Evolutionary conservation across 2,888 invertebrate species (phyloP), one percentile per base, ranked within the genome.

Genomic region (Leptura quadrifasciata): DNA sequence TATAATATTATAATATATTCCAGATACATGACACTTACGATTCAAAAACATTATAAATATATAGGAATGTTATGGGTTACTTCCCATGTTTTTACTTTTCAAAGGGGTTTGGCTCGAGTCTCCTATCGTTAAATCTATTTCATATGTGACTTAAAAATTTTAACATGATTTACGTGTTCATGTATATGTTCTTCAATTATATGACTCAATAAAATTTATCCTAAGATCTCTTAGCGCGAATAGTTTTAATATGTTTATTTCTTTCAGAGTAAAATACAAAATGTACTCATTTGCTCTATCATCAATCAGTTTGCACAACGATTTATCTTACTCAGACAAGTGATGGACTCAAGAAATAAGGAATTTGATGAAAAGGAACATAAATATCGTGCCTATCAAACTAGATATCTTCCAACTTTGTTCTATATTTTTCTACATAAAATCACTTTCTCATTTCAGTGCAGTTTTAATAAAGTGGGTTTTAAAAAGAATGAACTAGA

Each of bases 121-220:
- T 6, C 8, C 54, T n/a, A 6, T 57, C 55, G 57, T 57, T 24
- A 55, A 35, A 52, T 68, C 35, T 68, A 68, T 68, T 68, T 67
- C 17, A 9, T 15, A 17, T 35, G 27, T 57, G 35, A 35, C 1
- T 31, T 35, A 35, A 55, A 68, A 55, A 35, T 2, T 31, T 20
- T 21, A 47, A 54, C n/a, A 24, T 54, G 52, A 67, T 54, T 54
- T 67, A 24, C 27, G 54, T 17, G 57, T 57, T 27, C 17, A n/a
- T 21, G 20, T 52, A 20, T 17, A 54, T 8, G 54, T 24, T 24
- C 31, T 47, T 35, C 31, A 68, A 31, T 57, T 68, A 68, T 35
- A 68, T 17, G 61, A 8, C 54, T 31, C 31, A 12, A 57, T 68
- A 68, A 68, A 68, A 68, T 68, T 68, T 68, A 68, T 57, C 27